Conservation (phyloP, 2,888 invertebrate genomes). For the Heliconius hortense region DNA sequence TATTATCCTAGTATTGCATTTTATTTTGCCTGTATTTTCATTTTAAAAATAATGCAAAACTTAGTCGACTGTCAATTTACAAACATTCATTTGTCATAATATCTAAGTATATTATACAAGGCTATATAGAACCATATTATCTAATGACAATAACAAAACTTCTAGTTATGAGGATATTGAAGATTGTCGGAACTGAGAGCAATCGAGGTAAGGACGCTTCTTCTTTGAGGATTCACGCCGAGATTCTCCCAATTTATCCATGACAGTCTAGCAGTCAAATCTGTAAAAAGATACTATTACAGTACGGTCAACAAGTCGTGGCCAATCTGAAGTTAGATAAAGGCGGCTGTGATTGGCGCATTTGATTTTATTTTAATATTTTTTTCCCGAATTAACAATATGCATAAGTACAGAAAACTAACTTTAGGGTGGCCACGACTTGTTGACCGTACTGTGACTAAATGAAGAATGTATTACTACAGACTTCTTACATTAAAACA, state of each 20-base stretch:
- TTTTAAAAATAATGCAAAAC: background rate
- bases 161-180: conserved; percentile 68
- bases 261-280: conserved; percentile 96
- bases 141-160: background rate
- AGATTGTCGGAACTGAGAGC: conserved; percentile 88
- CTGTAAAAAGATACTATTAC: conserved; percentile 73
- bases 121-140: too few species aligned
- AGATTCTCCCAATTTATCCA: conserved; percentile 99
- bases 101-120: background rate
- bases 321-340: too few species aligned
- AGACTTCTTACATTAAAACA: too few species aligned
- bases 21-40: background rate
- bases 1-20: conserved; percentile 11
- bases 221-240: conserved; percentile 94
- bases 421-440: too few species aligned
- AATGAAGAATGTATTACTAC: too few species aligned
- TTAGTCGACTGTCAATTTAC: conserved; percentile 3
- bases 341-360: too few species aligned
- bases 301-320: too few species aligned
- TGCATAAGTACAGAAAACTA: too few species aligned
- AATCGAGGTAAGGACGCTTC: conserved; percentile 91
- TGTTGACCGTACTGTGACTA: too few species aligned
- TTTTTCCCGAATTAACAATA: too few species aligned
- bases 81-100: background rate
- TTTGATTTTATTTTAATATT: too few species aligned